Evolutionary conservation across 2,797 vertebrate genomes (phyloP).

Genomic region (Chaenodraco wilsoni): DNA sequence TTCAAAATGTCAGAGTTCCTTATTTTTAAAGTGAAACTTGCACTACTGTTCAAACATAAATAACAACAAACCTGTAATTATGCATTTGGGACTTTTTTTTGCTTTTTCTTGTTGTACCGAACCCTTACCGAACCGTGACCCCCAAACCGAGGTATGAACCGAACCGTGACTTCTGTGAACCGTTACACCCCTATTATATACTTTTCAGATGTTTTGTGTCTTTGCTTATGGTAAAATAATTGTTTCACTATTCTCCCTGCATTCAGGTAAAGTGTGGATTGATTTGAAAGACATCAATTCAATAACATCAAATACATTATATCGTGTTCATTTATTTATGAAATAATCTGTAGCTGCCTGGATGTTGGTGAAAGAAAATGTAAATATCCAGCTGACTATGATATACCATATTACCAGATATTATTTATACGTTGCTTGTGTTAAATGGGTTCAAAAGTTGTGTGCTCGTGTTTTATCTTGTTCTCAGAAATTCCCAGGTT

Average conservation of each 20-base stretch:
- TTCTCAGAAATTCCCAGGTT: background rate
- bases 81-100: no score
- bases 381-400: background rate
- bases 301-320: background rate
- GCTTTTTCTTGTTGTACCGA: no score
- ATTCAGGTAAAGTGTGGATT: background rate
- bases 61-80: no score
- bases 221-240: background rate
- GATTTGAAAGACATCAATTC: background rate
- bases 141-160: no score
- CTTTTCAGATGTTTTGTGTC: conserved; percentile 2
- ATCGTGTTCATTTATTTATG: background rate
- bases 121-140: no score
- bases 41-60: no score
- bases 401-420: background rate
- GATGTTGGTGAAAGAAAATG: background rate
- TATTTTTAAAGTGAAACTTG: no score
- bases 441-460: background rate
- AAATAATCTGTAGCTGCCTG: background rate
- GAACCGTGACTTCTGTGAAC: no score
- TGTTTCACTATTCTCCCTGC: background rate
- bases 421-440: background rate
- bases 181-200: no score
- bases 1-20: no score
- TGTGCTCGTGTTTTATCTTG: background rate